phyloP scores from a whole-genome alignment of 2,888 invertebrate species.

The Eustalomyia histrio region DNA sequence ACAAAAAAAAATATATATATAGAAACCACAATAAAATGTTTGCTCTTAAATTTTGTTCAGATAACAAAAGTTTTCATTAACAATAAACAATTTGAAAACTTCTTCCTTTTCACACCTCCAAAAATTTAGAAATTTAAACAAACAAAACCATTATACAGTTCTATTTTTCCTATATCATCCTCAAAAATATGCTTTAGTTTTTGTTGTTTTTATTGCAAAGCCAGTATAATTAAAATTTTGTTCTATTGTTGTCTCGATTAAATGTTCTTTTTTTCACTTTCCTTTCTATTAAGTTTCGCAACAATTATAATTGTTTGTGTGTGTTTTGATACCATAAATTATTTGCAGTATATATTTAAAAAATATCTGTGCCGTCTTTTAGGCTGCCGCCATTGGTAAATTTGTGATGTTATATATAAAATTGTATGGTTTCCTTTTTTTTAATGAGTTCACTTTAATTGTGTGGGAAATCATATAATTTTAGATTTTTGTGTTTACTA shows the following conservation, averaged over 20 bases:
- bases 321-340: constrained; percentile 15
- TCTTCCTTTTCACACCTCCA: neutral
- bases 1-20: no score
- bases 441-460: neutral
- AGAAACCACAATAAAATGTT: neutral
- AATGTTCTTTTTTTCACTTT: neutral
- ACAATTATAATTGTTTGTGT: constrained; percentile 40
- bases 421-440: constrained; percentile 6
- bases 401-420: neutral
- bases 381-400: neutral
- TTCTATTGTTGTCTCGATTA: neutral
- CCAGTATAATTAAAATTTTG: constrained; percentile 17
- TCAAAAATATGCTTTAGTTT: constrained; percentile 14
- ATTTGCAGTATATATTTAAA: constrained; percentile 8
- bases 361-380: constrained; percentile 31
- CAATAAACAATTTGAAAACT: neutral
- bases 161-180: constrained; percentile 18
- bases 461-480: constrained; percentile 10
- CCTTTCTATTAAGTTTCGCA: neutral
- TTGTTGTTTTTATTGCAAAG: neutral
- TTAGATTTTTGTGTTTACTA: constrained; percentile 14
- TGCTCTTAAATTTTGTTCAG: neutral
- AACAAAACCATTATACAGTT: neutral
- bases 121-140: neutral
- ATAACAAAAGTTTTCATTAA: constrained; percentile 8